Percentiles rank a stretch among this genome's conserved stretches.
phyloP scores from a whole-genome alignment of 2,888 invertebrate genomes.

The Apamea crenata region DNA sequence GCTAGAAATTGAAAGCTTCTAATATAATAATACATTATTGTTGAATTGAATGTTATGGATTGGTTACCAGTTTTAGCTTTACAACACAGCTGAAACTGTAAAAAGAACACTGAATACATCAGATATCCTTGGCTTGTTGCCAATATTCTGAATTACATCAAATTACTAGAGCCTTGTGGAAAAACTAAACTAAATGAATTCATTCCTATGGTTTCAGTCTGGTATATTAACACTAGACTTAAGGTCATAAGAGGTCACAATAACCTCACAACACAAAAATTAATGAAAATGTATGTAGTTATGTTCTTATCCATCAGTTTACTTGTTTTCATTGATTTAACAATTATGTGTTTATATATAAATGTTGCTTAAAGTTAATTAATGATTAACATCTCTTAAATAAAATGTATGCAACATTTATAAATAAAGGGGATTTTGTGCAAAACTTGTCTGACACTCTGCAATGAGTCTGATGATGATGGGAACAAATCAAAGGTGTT shows the following conservation, averaged over 20 bases:
- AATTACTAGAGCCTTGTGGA: conserved; percentile 37
- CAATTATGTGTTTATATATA: neutral
- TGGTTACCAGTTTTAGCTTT: conserved; percentile 3
- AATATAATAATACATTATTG: conserved; percentile 4
- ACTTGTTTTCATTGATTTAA: neutral
- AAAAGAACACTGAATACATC: conserved; percentile 40
- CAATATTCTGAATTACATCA: conserved; percentile 40
- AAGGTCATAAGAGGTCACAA: conserved; percentile 36
- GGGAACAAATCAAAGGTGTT: neutral
- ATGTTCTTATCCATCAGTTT: neutral
- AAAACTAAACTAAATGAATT: conserved; percentile 17
- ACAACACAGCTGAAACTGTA: conserved; percentile 31
- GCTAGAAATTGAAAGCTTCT: neutral
- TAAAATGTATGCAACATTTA: neutral
- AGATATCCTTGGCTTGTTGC: conserved; percentile 44
- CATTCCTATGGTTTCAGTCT: conserved; percentile 34
- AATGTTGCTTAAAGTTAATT: neutral
- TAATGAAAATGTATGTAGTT: conserved; percentile 4
- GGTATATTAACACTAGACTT: conserved; percentile 1
- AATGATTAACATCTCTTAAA: neutral
- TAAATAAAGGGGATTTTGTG: neutral
- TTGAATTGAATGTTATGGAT: conserved; percentile 8
- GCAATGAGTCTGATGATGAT: neutral
- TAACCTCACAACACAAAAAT: conserved; percentile 4
- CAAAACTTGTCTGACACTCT: neutral